Evolutionary conservation across 2,797 vertebrate genomes (phyloP).

Genomic region (Atherinosoma microstoma): DNA sequence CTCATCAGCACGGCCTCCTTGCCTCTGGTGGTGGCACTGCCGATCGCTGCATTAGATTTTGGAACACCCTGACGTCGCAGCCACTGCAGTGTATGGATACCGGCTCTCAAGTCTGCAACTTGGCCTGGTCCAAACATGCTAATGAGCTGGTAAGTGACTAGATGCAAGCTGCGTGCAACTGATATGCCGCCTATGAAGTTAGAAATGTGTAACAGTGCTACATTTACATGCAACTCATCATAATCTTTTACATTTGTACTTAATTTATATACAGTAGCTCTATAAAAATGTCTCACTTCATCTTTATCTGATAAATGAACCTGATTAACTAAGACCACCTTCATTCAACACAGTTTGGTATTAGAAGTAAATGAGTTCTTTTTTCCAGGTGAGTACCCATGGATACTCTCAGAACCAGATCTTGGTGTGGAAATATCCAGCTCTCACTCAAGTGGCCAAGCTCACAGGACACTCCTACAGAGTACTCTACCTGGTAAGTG

Average conservation of each 20-base stretch:
- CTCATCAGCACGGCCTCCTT: constrained; percentile 95
- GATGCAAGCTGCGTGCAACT: neutral
- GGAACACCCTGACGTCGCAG: constrained; percentile 97
- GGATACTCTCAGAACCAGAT: constrained; percentile 99
- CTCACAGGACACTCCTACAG: constrained; percentile 96
- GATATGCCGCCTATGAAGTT: neutral
- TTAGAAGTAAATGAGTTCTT: constrained; percentile 1
- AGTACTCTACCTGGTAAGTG: constrained; percentile 95
- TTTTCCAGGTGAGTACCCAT: constrained; percentile 93
- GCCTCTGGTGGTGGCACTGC: constrained; percentile 96
- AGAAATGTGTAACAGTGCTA: neutral
- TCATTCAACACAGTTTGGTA: neutral
- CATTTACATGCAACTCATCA: neutral
- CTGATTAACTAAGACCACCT: neutral
- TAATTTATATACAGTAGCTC: no score
- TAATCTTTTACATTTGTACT: neutral
- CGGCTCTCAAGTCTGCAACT: constrained; percentile 97
- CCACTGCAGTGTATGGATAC: constrained; percentile 97
- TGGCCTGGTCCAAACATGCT: constrained; percentile 99
- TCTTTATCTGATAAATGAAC: neutral
- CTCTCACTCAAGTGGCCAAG: constrained; percentile 97
- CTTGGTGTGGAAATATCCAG: constrained; percentile 98
- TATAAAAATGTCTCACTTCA: neutral
- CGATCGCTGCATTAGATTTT: constrained; percentile 98
- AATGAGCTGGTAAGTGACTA: constrained; percentile 91